Evolutionary conservation across 2,113 vertebrate genomes (phyloP), one percentile per base, ranked within the genome.

Genomic region (Malaclemys terrapin): DNA sequence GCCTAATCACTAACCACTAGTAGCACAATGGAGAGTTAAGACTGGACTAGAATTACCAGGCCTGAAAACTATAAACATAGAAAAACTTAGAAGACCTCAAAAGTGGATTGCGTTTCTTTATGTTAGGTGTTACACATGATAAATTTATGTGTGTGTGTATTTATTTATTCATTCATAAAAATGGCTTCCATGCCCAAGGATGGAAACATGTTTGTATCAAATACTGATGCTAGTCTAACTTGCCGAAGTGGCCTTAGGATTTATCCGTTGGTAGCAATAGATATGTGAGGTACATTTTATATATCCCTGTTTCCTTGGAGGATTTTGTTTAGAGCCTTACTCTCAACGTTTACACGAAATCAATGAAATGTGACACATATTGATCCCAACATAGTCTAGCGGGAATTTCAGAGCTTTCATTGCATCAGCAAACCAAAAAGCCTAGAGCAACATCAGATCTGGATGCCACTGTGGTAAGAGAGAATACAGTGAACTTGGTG

Each of bases 1-100:
- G 69, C 80, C 89, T 49, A 95, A 89, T 65, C 62, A 65, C 89
- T 93, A 93, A 90, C 89, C 86, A 91, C 80, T 69, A 81, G 89
- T 79, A 75, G 84, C 10, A n/a, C 17, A 83, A 94, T 93, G n/a
- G 29, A 85, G 87, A 54, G 50, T 47, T 89, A 79, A 82, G 69
- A n/a, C 89, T 89, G 88, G 90, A 90, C 91, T 57, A 47, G 1
- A 24, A 88, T 56, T 76, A 57, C 27, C 84, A 19, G 0, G 47
- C 89, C 56, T 85, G 81, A 3, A 82, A 95, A 92, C 80, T 87
- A 85, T 54, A 89, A 85, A 90, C 1, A 91, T 81, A 84, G 11
- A 65, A 83, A 72, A 89, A 59, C 83, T 84, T 20, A 80, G 65
- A 72, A 94, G 79, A 93, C 76, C 54, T 69, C 49, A 81, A 92